Conservation (phyloP, 2,113 vertebrate genomes). For the Pelusios castaneus region DNA sequence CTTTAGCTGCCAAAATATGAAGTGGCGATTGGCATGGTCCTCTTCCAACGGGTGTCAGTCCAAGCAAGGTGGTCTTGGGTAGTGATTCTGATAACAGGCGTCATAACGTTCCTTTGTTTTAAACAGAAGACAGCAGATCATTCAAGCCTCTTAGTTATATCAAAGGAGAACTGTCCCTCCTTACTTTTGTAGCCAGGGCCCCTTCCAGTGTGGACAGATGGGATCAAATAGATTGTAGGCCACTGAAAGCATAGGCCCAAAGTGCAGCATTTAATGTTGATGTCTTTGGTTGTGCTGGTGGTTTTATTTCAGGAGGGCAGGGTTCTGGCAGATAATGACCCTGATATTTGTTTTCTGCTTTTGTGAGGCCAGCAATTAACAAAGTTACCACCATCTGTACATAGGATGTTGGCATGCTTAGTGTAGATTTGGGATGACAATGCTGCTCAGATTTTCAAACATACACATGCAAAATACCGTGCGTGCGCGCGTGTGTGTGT, state of each 20-base stretch:
- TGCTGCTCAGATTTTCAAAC: not conserved
- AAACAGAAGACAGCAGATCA: not conserved
- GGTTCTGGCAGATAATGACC: not conserved
- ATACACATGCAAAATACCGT: not conserved
- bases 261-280: not conserved
- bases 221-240: not conserved
- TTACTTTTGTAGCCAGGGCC: not conserved
- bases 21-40: accelerated
- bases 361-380: slow-evolving; percentile 3
- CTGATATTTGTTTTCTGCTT: not conserved
- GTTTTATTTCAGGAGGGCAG: not conserved
- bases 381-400: not conserved
- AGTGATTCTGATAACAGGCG: not conserved
- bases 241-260: not conserved
- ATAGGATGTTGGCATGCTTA: not conserved
- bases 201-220: accelerated
- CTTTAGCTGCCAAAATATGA: not conserved
- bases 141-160: not conserved
- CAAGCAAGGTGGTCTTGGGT: not conserved
- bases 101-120: not conserved
- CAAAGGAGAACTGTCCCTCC: not conserved
- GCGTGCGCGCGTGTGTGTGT: too few relatives aligned
- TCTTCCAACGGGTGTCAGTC: not conserved
- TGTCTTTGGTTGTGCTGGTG: not conserved
- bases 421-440: not conserved